phyloP scores from a whole-genome alignment of 2,797 vertebrate genomes.

The Myiotriccus ornatus region DNA sequence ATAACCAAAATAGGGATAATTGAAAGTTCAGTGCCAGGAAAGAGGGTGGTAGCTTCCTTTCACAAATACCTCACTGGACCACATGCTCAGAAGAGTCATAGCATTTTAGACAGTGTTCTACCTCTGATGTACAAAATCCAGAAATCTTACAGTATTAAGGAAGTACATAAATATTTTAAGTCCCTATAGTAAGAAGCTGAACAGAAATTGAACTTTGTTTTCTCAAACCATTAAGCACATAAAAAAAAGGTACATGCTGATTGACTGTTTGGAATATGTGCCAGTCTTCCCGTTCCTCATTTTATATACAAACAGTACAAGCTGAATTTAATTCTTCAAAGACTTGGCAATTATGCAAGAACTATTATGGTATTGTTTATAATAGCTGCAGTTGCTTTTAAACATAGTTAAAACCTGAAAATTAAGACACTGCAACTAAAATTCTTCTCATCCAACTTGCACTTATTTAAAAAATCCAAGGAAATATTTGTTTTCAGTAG shows the following conservation, averaged over 20 bases:
- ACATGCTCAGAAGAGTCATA: not conserved
- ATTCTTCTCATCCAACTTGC: not conserved
- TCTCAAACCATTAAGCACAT: not conserved
- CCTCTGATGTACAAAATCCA: not conserved
- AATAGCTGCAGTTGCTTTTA: not conserved
- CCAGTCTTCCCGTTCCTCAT: not conserved
- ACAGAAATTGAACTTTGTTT: not conserved
- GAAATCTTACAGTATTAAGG: not conserved
- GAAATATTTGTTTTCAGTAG: not conserved
- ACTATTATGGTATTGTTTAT: not conserved
- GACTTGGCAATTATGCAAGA: not conserved
- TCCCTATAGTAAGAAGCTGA: not conserved
- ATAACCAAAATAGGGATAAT: not conserved
- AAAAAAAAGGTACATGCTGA: not conserved
- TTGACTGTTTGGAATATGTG: not conserved
- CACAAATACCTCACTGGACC: not conserved
- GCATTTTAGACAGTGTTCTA: not conserved
- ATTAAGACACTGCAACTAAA: not conserved
- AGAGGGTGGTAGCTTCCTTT: conserved; percentile 40
- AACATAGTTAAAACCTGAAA: not conserved
- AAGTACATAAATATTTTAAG: not conserved
- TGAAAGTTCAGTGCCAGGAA: not conserved
- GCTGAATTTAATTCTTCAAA: not conserved
- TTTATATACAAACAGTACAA: not conserved
- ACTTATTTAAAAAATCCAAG: not conserved